Conservation (phyloP, 2,797 vertebrate species). For the Eidolon dupreanum region DNA sequence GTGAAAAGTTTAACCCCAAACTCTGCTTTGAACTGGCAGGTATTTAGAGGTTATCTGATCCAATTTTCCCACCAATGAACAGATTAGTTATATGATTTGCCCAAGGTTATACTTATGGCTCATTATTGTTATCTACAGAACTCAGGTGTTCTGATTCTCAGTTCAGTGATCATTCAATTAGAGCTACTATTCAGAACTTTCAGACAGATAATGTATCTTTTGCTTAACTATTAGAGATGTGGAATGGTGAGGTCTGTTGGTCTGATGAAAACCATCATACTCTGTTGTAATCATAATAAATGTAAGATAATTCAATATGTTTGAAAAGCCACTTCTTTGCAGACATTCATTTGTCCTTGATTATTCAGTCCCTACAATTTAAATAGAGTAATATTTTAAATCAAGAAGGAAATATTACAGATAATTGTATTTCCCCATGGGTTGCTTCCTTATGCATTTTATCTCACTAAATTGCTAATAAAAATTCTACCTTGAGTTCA, state of each 20-base stretch:
- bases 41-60: background rate
- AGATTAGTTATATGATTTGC: background rate
- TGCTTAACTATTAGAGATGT: background rate
- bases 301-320: background rate
- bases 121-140: background rate
- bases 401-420: background rate
- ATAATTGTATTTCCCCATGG: background rate
- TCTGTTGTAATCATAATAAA: background rate
- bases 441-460: background rate
- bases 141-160: background rate
- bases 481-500: background rate
- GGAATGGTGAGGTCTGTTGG: background rate
- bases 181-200: background rate
- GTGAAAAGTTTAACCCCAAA: background rate
- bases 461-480: background rate
- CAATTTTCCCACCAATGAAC: background rate
- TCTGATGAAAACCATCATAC: background rate
- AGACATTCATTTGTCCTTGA: background rate
- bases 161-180: background rate
- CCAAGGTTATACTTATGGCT: background rate
- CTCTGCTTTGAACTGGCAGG: background rate
- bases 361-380: background rate
- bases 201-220: background rate
- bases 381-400: background rate
- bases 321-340: background rate